phyloP scores from a whole-genome alignment of 2,113 vertebrate species.

The Cryptoleucopteryx plumbea region DNA sequence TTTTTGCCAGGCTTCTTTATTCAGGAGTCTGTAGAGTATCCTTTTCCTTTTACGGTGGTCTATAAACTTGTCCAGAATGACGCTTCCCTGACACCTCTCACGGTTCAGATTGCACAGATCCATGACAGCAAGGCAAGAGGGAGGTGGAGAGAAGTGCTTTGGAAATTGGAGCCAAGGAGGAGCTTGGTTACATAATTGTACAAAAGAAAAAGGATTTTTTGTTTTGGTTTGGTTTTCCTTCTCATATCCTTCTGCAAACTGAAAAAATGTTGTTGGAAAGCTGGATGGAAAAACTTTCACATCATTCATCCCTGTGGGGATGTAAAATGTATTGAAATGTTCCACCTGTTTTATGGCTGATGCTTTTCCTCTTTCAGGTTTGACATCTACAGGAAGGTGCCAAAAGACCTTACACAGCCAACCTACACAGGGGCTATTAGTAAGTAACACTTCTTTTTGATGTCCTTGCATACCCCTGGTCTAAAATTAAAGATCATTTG shows the following conservation, averaged over 20 bases:
- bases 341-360: slow-evolving; percentile 48
- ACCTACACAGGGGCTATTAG: slow-evolving; percentile 98
- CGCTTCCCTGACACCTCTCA: not conserved
- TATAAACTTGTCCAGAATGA: not conserved
- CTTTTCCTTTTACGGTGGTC: not conserved
- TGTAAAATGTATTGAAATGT: slow-evolving; percentile 6
- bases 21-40: not conserved
- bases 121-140: not conserved
- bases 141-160: not conserved
- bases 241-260: slow-evolving; percentile 3
- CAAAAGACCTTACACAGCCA: slow-evolving; percentile 98
- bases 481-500: slow-evolving; percentile 27
- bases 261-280: slow-evolving; percentile 45
- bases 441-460: slow-evolving; percentile 77
- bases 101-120: not conserved
- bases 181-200: slow-evolving; percentile 45
- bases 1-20: not conserved
- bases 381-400: slow-evolving; percentile 99
- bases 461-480: not conserved
- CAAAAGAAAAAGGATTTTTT: not conserved
- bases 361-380: slow-evolving; percentile 80
- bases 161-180: not conserved
- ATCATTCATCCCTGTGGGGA: not conserved
- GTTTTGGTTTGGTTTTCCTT: not conserved
- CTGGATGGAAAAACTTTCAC: slow-evolving; percentile 43